Evolutionary conservation across 2,113 vertebrate species (phyloP).

Genomic region (Galbula dea): DNA sequence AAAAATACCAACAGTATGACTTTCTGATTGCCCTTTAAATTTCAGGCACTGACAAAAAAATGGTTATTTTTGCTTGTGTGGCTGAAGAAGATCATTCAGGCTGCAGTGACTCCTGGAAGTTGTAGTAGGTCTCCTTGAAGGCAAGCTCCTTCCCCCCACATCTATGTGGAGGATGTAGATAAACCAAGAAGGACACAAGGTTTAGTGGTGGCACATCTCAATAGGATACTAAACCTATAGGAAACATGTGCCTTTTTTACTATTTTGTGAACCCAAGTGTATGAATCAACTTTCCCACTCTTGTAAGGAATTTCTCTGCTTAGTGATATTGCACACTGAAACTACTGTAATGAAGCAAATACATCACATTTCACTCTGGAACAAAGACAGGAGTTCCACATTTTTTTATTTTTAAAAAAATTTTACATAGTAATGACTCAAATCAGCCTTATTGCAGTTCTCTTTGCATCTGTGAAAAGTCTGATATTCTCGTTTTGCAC

Average conservation of each 20-base stretch:
- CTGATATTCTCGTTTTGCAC: not conserved
- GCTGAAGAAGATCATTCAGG: not conserved
- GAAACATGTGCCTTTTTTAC: slow-evolving; percentile 2
- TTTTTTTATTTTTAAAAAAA: too few species aligned
- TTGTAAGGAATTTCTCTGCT: slow-evolving; percentile 3
- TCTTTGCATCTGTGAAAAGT: not conserved
- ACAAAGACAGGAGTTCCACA: too few species aligned
- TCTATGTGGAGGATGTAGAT: too few species aligned
- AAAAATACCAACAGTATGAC: not conserved
- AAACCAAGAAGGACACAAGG: slow-evolving; percentile 23
- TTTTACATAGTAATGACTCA: too few species aligned
- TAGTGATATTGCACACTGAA: not conserved
- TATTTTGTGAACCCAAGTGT: slow-evolving; percentile 19
- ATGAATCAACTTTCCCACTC: not conserved
- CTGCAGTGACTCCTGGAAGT: slow-evolving; percentile 19
- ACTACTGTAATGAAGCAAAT: too few species aligned
- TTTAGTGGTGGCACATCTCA: not conserved
- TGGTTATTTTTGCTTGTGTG: not conserved
- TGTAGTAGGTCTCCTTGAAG: not conserved
- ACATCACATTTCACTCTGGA: too few species aligned
- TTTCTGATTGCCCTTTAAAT: not conserved
- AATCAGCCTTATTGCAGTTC: not conserved
- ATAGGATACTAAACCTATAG: not conserved
- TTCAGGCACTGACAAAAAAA: not conserved
- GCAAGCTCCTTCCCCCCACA: not conserved